A percentile compares a stretch with the other conserved stretches of the same genome.
These are phyloP conservation scores for Galeopterus variegatus DNA, from an alignment of 2,113 vertebrate species.

Conservation along the genomic window DNA sequence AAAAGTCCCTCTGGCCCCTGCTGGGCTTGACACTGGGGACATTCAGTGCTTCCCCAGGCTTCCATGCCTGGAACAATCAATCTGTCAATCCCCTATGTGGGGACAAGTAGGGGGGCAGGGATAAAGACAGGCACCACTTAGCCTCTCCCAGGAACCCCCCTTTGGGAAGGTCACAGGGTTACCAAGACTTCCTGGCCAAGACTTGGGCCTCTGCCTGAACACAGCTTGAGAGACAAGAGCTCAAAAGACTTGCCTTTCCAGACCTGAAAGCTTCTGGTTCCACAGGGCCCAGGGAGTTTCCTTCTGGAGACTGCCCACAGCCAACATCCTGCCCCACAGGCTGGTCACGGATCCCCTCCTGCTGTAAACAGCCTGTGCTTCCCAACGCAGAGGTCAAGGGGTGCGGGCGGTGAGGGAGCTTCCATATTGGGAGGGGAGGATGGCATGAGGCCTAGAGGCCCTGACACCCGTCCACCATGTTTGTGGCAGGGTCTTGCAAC, in stretches of 20 bases:
- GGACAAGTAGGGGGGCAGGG: not conserved
- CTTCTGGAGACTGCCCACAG: conserved; percentile 66
- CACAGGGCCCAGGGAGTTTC: not conserved
- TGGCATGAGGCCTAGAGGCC: not conserved
- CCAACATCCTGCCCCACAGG: conserved; percentile 70
- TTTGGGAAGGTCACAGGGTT: conserved; percentile 70
- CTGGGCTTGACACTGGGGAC: conserved; percentile 65
- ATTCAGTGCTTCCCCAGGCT: conserved; percentile 49
- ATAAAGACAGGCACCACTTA: conserved; percentile 63
- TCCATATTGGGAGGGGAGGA: conserved; percentile 10
- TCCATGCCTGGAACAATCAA: conserved; percentile 57
- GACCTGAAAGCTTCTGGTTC: conserved; percentile 67
- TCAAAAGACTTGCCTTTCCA: conserved; percentile 66
- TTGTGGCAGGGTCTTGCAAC: conserved; percentile 62
- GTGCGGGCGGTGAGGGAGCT: not conserved
- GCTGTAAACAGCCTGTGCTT: conserved; percentile 69
- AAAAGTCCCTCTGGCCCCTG: conserved; percentile 58
- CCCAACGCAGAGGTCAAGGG: conserved; percentile 30
- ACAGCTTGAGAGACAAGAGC: conserved; percentile 80
- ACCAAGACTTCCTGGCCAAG: conserved; percentile 79
- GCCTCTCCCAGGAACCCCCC: conserved; percentile 75
- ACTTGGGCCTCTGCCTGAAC: conserved; percentile 78
- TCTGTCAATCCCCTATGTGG: conserved; percentile 36
- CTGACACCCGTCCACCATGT: not conserved
- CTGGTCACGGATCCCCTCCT: not conserved